Evolutionary conservation across 2,113 vertebrate genomes (phyloP), one percentile per base, ranked within the genome.

Genomic region (Nothobranchius furzeri): DNA sequence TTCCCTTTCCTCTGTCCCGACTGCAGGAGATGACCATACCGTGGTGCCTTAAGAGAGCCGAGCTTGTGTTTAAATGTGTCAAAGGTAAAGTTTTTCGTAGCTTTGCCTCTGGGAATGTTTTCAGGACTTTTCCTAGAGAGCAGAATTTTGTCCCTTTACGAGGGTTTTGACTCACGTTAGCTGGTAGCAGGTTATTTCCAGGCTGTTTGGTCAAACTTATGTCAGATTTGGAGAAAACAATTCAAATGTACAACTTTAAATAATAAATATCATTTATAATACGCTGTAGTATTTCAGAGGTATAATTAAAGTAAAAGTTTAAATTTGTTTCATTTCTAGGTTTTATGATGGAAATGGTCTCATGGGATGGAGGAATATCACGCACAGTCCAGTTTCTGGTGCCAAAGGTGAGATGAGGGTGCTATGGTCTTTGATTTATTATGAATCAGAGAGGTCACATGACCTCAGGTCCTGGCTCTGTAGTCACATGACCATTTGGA

Each of bases 261-360:
- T 11, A 45, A 12, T 11, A 12, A 1, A 45, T 45, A 12, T 11
- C 5, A 45, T 45, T 45, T 45, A 12, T n/a, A 49, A 49, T 20
- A 20, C 2, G 10, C n/a, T 50, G 3, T 30, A 20, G 2, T 12
- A 12, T 30, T 53, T 53, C 4, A 53, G 20, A 6, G 7, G 30
- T 9, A 7, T 30, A 30, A 4, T 53, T 53, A 13, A 53, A 30
- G 10, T n/a, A 14, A 37, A 11, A 54, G 7, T 43, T 35, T 68
- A 6, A 12, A 36, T 43, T 3, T 40, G 13, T 52, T 66, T 75
- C 1, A 20, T 65, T 85, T 88, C 25, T 70, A 99, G 98, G 98
- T 64, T 99, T 99, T 87, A 99, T 99, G 98, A 99, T 99, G 98
- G 98, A 99, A 88, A 99, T 99, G 97, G 98, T 96, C 14, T 99